Percentiles rank a stretch among this genome's conserved stretches.
Evolutionary conservation across 53 echinoderm and acorn worm species (phyloP).

Genomic region (Holothuria leucospilota): DNA sequence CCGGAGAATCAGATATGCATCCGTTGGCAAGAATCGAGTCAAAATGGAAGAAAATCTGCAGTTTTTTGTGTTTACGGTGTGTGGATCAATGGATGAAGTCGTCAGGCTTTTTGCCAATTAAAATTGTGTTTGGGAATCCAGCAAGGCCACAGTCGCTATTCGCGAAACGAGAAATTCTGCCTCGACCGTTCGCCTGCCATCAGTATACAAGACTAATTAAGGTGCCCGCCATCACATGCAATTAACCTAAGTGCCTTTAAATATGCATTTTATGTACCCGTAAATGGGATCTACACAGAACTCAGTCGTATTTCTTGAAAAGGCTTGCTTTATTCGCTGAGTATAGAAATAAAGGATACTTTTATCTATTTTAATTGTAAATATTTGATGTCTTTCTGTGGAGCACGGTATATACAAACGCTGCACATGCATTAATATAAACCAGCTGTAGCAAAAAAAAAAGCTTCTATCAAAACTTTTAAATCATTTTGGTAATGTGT

Average conservation of each 20-base stretch:
- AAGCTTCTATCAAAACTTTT: no score
- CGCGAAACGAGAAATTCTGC: background rate
- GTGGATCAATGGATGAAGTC: conserved; percentile 21
- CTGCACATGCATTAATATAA: no score
- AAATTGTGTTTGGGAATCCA: background rate
- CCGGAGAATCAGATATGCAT: conserved; percentile 37
- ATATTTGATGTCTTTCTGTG: no score
- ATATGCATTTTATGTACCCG: conserved; percentile 3
- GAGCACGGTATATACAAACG: no score
- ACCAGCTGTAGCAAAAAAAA: no score
- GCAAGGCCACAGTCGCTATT: conserved; percentile 5
- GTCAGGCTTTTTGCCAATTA: conserved; percentile 34
- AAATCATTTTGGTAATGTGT: no score
- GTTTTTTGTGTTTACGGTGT: conserved; percentile 32
- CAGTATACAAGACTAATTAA: conserved; percentile 14
- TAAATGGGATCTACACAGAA: no score
- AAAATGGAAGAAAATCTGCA: conserved; percentile 34
- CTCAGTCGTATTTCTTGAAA: no score
- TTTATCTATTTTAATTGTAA: no score
- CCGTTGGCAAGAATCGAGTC: conserved; percentile 27
- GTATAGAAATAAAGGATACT: no score
- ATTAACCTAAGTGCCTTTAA: conserved; percentile 33
- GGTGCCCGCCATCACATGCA: background rate
- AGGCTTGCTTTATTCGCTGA: no score
- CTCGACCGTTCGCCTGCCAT: background rate